phyloP scores from a whole-genome alignment of 2,888 invertebrate species.

The Mechanitis messenoides region DNA sequence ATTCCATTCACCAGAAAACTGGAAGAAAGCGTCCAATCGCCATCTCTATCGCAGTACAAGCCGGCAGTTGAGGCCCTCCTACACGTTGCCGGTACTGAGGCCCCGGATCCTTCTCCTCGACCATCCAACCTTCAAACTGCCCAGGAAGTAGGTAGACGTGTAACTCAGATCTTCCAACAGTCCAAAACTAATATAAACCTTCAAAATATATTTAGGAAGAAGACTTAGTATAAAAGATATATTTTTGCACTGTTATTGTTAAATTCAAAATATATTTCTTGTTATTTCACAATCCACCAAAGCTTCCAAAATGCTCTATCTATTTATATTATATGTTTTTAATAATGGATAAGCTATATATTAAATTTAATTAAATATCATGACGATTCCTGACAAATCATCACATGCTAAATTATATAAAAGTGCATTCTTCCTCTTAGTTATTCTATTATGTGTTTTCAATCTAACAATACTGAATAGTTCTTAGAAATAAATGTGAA shows the following conservation, averaged over 20 bases:
- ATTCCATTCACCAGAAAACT: slow-evolving; percentile 48
- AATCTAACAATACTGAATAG: neutral
- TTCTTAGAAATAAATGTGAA: neutral
- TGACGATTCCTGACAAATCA: too few relatives aligned
- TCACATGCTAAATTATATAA: too few relatives aligned
- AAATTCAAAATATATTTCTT: slow-evolving; percentile 30
- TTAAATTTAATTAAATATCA: too few relatives aligned
- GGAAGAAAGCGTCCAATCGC: slow-evolving; percentile 60
- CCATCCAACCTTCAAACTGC: slow-evolving; percentile 55
- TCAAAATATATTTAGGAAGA: slow-evolving; percentile 72
- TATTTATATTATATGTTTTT: too few relatives aligned
- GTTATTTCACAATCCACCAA: neutral
- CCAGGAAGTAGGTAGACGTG: slow-evolving; percentile 65
- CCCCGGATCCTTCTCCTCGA: slow-evolving; percentile 37
- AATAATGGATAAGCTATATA: too few relatives aligned
- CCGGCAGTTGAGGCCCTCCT: slow-evolving; percentile 61
- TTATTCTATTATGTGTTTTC: too few relatives aligned
- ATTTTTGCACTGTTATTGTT: slow-evolving; percentile 19
- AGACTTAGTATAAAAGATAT: slow-evolving; percentile 45
- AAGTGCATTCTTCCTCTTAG: too few relatives aligned
- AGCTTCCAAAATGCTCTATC: neutral
- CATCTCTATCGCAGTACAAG: slow-evolving; percentile 54
- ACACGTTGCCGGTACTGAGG: slow-evolving; percentile 43
- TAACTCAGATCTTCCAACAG: slow-evolving; percentile 70
- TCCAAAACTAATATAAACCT: slow-evolving; percentile 68